Base-by-base conservation (phyloP, 2,888 invertebrate genomes). In the Himalopsyche tibetana region DNA sequence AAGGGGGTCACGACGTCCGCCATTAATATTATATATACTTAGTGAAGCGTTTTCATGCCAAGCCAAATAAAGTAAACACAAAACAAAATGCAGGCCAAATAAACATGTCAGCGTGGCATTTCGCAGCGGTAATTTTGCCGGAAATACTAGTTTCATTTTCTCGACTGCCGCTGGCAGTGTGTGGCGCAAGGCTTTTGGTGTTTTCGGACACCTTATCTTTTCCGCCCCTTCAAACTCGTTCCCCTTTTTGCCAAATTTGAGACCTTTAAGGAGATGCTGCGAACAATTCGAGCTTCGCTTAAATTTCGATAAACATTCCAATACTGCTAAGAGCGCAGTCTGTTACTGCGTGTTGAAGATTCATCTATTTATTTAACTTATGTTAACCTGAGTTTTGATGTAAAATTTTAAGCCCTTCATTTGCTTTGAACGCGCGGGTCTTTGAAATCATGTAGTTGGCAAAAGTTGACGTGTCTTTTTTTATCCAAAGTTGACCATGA, bases 141-240 rank as follows among this genome's bases (percentile, higher is more conserved):
- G 63, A 63, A 12, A 63, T 63, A 63, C 63, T 63, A 63, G 63
- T 63, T 63, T 63, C 63, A 63, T 63, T 63, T 63, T 63, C 63
- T 28, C 63, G 19, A 63, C 63, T 63, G 63, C 15, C 63, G 63
- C 63, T 63, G 63, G n/a, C 51, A 51, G 51, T 51, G 51, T 51
- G 51, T 63, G 63, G 63, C 63, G 28, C 63, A 63, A n/a, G 63
- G 63, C 63, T 63, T 19, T 63, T 19, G 63, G 19, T 63, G 63
- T 63, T 63, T 19, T 63, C 63, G 63, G 63, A 63, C 63, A 63
- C 63, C 63, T 63, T 63, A 63, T 63, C 63, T 63, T 63, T 63
- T n/a, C 63, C 63, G 63, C 63, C 63, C 63, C 63, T 63, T 63
- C 63, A 63, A 63, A 63, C 63, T 63, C 63, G 63, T 63, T 28